Evolutionary conservation across 2,888 invertebrate genomes (phyloP).

Genomic region (Dolichomitus sp.): DNA sequence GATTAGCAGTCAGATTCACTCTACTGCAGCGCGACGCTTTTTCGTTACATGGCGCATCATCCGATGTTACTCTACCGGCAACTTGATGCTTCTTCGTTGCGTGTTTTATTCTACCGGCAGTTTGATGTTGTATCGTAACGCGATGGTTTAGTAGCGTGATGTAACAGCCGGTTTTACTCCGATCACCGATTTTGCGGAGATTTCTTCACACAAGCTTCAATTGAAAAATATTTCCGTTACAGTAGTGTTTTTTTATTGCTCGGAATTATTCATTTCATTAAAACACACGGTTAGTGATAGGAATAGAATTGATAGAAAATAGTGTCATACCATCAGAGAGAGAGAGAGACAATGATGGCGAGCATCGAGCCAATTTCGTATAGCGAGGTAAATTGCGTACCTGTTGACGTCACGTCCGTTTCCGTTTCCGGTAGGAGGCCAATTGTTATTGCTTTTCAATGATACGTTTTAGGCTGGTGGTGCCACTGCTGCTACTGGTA

Average conservation of each 20-base stretch:
- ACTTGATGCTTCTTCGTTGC: too few relatives aligned
- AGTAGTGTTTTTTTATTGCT: not conserved
- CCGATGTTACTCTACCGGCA: too few relatives aligned
- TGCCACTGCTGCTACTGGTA: conserved; percentile 2
- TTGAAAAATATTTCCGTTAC: not conserved
- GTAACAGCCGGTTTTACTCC: too few relatives aligned
- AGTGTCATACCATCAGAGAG: conserved; percentile 29
- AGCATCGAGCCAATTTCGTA: conserved; percentile 71
- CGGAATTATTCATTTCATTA: conserved; percentile 33
- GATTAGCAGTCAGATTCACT: too few relatives aligned
- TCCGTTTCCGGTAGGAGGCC: conserved; percentile 75
- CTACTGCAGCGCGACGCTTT: too few relatives aligned
- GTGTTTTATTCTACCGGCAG: too few relatives aligned
- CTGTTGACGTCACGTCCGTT: conserved; percentile 81
- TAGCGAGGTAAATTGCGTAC: conserved; percentile 79
- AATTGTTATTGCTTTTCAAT: conserved; percentile 80
- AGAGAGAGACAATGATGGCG: conserved; percentile 39
- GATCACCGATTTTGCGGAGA: too few relatives aligned
- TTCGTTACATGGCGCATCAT: too few relatives aligned
- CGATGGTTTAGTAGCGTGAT: too few relatives aligned
- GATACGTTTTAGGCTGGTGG: conserved; percentile 62
- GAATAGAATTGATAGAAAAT: conserved; percentile 42
- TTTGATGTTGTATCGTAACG: too few relatives aligned
- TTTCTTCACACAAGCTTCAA: too few relatives aligned
- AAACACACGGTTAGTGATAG: conserved; percentile 35